These are phyloP conservation scores for Stenoptilia bipunctidactyla DNA, from an alignment of 2,888 invertebrate species.

Conservation along the genomic window DNA sequence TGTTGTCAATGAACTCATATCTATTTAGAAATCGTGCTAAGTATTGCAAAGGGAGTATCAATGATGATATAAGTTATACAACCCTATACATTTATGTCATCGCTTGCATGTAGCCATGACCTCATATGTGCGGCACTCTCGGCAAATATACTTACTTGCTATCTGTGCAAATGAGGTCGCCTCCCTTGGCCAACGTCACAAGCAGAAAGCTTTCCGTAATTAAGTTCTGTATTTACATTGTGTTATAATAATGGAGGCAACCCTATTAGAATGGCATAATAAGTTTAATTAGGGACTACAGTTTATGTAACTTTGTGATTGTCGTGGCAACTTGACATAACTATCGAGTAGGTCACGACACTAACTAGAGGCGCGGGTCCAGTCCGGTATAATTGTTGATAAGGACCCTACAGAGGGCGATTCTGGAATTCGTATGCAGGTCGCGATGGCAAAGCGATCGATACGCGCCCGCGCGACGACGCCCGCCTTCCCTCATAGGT, in stretches of 20 bases:
- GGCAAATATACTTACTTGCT: constrained; percentile 27
- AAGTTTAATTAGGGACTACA: background rate
- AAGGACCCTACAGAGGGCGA: constrained; percentile 49
- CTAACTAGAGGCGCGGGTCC: constrained; percentile 46
- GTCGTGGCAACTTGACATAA: constrained; percentile 28
- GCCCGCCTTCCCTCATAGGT: constrained; percentile 34
- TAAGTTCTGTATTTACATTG: too few species aligned
- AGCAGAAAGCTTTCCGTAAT: too few species aligned
- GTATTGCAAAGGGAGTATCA: too few species aligned
- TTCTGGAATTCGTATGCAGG: constrained; percentile 67
- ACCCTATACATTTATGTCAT: background rate
- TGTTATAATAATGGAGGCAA: too few species aligned
- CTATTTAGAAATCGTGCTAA: too few species aligned
- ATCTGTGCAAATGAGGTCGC: too few species aligned
- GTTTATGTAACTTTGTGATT: constrained; percentile 8
- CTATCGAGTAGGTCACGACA: constrained; percentile 44
- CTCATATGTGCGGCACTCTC: constrained; percentile 29
- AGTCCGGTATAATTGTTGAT: constrained; percentile 48
- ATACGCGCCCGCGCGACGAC: constrained; percentile 65
- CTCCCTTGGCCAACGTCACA: too few species aligned
- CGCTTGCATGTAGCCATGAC: constrained; percentile 23
- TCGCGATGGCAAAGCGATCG: constrained; percentile 53
- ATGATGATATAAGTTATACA: constrained; percentile 4
- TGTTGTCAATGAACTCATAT: constrained; percentile 6
- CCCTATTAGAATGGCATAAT: too few species aligned